Conservation (phyloP, 2,888 invertebrate genomes). For the Chesias legatella region DNA sequence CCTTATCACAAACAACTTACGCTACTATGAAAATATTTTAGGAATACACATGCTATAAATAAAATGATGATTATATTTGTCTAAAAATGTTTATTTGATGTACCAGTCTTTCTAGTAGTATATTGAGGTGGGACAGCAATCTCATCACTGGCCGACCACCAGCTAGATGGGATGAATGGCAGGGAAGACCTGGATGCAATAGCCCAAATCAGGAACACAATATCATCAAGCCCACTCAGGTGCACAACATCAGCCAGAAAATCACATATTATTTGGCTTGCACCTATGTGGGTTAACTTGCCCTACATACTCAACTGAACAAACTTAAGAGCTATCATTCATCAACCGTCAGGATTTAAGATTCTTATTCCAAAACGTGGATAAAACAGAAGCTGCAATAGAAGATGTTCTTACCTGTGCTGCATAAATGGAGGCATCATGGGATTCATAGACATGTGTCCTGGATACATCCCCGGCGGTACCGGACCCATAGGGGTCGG, state of each 20-base stretch:
- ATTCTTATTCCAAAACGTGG: no score
- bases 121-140: no score
- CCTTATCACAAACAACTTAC: no score
- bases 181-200: neutral
- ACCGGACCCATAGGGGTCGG: slow-evolving; percentile 82
- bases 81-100: neutral
- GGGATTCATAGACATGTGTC: slow-evolving; percentile 85
- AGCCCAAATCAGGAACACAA: neutral
- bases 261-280: no score
- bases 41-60: neutral
- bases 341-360: no score
- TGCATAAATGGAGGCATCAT: slow-evolving; percentile 89
- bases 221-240: neutral
- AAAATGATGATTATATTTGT: neutral
- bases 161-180: no score
- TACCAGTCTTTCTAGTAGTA: neutral
- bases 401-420: slow-evolving; percentile 58
- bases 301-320: no score
- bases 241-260: no score
- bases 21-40: no score
- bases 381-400: neutral
- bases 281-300: no score
- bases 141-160: no score
- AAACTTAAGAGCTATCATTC: no score
- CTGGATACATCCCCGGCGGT: slow-evolving; percentile 84